These are phyloP conservation scores for Bellardia pandia DNA, from an alignment of 2,888 invertebrate species.

Conservation along the genomic window DNA sequence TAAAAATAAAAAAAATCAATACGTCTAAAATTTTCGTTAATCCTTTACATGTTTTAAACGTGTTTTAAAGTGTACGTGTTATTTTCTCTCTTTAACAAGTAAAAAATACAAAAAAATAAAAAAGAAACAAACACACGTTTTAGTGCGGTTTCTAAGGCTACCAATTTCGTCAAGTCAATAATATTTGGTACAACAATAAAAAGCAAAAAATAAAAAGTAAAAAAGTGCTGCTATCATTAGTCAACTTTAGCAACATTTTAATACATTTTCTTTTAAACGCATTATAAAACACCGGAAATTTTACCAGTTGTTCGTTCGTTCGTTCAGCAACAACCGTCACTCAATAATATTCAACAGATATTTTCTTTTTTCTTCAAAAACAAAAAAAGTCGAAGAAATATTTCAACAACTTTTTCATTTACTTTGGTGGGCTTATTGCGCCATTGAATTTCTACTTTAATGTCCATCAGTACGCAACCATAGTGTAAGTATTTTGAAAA, in stretches of 20 bases:
- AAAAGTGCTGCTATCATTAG: constrained; percentile 34
- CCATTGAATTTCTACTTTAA: constrained; percentile 40
- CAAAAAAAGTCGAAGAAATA: constrained; percentile 36
- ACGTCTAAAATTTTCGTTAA: constrained; percentile 37
- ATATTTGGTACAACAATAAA: constrained; percentile 47
- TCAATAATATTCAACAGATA: constrained; percentile 54
- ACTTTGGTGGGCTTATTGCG: constrained; percentile 48
- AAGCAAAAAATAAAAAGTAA: constrained; percentile 13
- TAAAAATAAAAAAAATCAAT: constrained; percentile 58
- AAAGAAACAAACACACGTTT: constrained; percentile 36
- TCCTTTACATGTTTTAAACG: constrained; percentile 52
- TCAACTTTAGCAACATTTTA: constrained; percentile 32
- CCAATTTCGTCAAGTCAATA: constrained; percentile 59
- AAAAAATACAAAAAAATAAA: not conserved
- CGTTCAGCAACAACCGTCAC: constrained; percentile 1
- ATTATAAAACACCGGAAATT: constrained; percentile 61
- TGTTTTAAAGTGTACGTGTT: constrained; percentile 44
- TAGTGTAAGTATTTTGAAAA: constrained; percentile 65
- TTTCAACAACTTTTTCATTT: constrained; percentile 18
- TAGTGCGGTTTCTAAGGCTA: constrained; percentile 66
- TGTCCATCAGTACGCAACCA: constrained; percentile 65
- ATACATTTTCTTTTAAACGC: constrained; percentile 38
- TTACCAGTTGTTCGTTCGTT: constrained; percentile 36
- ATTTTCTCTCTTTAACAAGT: constrained; percentile 14
- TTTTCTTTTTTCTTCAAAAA: not conserved